Percentiles rank a stretch among this genome's conserved stretches.
These are phyloP conservation scores for Lordiphosa fenestrarum DNA, from an alignment of 2,888 invertebrate genomes.

Conservation along the genomic window DNA sequence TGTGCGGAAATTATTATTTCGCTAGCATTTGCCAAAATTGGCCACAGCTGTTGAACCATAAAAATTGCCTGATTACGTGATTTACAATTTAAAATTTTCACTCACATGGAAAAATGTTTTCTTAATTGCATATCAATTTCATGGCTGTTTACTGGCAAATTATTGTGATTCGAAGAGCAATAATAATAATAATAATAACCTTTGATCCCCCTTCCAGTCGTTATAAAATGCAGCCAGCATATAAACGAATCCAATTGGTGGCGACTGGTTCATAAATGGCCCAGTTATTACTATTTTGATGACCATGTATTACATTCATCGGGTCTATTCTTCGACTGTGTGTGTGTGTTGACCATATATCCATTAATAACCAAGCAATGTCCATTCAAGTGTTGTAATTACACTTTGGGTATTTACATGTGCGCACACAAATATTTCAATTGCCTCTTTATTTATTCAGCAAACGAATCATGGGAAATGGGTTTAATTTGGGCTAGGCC, in stretches of 20 bases:
- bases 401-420: conserved; percentile 20
- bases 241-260: conserved; percentile 10
- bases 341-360: conserved; percentile 37
- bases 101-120: conserved; percentile 57
- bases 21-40: conserved; percentile 46
- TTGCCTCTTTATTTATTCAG: too few relatives aligned
- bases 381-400: conserved; percentile 51
- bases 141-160: conserved; percentile 49
- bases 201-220: conserved; percentile 1
- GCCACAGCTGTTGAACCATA: conserved; percentile 41
- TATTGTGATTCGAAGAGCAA: conserved; percentile 47
- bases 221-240: too few relatives aligned
- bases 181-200: conserved; percentile 33
- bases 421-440: conserved; percentile 13
- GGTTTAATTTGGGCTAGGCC: too few relatives aligned
- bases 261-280: conserved; percentile 62
- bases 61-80: conserved; percentile 37
- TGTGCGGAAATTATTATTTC: conserved; percentile 51
- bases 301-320: conserved; percentile 26
- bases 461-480: too few relatives aligned
- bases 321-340: conserved; percentile 37
- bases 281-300: conserved; percentile 52
- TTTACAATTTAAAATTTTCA: conserved; percentile 21
- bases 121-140: conserved; percentile 70
- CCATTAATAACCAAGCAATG: conserved; percentile 56